Conservation (phyloP, 2,888 invertebrate genomes). For the Hyalella azteca region DNA sequence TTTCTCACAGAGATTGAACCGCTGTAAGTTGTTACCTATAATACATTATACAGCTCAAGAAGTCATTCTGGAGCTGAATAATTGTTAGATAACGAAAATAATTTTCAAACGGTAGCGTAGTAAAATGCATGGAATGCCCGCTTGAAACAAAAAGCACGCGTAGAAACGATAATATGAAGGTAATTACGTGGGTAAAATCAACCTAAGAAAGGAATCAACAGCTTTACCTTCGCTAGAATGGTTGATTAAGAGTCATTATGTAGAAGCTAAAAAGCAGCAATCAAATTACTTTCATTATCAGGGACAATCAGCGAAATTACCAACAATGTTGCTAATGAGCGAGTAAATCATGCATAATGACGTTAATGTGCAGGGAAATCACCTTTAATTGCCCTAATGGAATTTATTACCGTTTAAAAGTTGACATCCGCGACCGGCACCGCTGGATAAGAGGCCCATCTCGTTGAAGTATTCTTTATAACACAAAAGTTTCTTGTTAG, state of each 20-base stretch:
- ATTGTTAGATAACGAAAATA: too few relatives aligned
- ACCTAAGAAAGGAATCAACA: too few relatives aligned
- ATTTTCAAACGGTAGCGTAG: background rate
- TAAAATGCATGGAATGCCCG: background rate
- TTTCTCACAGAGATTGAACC: too few relatives aligned
- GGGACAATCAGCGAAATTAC: background rate
- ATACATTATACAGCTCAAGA: too few relatives aligned
- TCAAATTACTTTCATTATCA: background rate
- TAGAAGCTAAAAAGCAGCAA: background rate
- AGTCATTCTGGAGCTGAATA: too few relatives aligned
- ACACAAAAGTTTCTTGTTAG: background rate
- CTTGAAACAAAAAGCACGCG: too few relatives aligned
- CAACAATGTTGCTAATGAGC: background rate
- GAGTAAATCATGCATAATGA: conserved; percentile 18
- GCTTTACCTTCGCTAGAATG: too few relatives aligned
- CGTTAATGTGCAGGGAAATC: conserved; percentile 32
- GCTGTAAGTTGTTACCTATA: too few relatives aligned
- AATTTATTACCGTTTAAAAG: background rate
- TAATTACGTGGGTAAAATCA: too few relatives aligned
- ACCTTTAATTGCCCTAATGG: conserved; percentile 24
- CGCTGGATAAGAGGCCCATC: background rate
- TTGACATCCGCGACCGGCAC: background rate
- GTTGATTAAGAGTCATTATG: too few relatives aligned
- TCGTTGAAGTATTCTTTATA: background rate
- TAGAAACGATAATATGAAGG: too few relatives aligned